Evolutionary conservation across 37 sponge, comb jelly and placozoan species (phyloP), one percentile per base, ranked within the genome.

Genomic region (Bolinopsis microptera): DNA sequence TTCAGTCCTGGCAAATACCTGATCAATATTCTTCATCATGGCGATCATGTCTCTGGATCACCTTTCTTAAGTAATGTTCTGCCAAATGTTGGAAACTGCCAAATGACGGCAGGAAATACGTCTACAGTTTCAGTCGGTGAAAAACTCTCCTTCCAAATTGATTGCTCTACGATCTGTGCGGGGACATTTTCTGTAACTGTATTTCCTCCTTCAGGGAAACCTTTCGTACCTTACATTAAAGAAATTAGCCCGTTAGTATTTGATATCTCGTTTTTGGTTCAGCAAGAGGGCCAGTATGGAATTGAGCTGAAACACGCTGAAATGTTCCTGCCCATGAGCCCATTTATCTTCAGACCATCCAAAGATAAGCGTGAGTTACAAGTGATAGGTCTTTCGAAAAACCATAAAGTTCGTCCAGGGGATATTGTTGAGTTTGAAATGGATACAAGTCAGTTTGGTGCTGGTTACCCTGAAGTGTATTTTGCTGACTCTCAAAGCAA

Each of bases 241-340:
- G 75, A 72, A 21, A 72, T 28, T 24, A 28, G 22, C 3, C 75
- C 75, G 27, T 28, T 30, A 28, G 31, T 72, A 21, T 72, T 23
- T 28, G 75, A 72, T 5, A 24, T 72, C 5, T 72, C 75, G 2
- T 72, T 72, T 21, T 5, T 24, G 18, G 75, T 72, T 3, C 3
- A 30, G 25, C 27, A 30, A 24, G 75, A 72, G 25, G 75, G 75
- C 18, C 75, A 72, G 75, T 72, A 72, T 28, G 75, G 31, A 24
- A 28, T 72, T 3, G 75, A 72, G 75, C 25, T 72, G 31, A 72
- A 72, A 72, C 31, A 28, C 75, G 27, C 31, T 28, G 75, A 72
- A 23, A 21, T 72, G 22, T 72, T 72, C 75, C 75, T 72, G 5
- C 75, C 75, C 31, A 72, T 72, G 75, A 72, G 75, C 18, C 75